Percentiles rank a stretch among this genome's conserved stretches.
These are phyloP conservation scores for Amphibalanus amphitrite DNA, from an alignment of 1,140 invertebrate species.

Conservation along the genomic window DNA sequence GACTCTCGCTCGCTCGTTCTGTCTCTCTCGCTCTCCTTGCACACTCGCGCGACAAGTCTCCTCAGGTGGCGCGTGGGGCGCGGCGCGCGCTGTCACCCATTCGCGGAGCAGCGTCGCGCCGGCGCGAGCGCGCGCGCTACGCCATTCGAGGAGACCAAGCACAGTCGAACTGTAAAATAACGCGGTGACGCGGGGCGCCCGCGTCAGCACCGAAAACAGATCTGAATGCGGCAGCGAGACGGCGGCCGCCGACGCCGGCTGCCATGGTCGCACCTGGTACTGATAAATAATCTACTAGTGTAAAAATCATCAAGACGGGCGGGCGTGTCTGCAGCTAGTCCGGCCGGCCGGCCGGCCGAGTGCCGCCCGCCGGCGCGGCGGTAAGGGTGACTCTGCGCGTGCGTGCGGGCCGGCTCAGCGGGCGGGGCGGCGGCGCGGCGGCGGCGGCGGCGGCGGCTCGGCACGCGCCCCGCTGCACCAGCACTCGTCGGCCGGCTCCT, in stretches of 20 bases:
- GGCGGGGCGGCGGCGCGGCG: too few relatives aligned
- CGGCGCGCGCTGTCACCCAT: neutral
- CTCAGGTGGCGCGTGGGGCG: neutral
- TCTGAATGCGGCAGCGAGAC: neutral
- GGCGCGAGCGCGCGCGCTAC: too few relatives aligned
- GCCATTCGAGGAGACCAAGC: neutral
- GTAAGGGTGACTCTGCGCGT: neutral
- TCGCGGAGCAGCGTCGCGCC: neutral
- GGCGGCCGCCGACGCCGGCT: neutral
- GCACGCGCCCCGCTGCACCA: too few relatives aligned
- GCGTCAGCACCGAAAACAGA: neutral
- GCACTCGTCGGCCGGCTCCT: neutral
- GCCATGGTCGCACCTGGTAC: neutral
- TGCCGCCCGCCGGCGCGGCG: too few relatives aligned
- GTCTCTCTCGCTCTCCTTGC: neutral
- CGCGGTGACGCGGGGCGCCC: too few relatives aligned
- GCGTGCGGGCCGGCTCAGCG: neutral
- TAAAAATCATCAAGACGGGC: neutral
- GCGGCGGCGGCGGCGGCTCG: too few relatives aligned
- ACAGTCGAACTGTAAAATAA: neutral
- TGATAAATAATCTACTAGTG: constrained; percentile 2
- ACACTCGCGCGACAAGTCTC: neutral
- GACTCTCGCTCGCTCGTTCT: too few relatives aligned
- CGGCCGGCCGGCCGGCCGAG: too few relatives aligned
- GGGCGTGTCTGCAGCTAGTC: neutral